Evolutionary conservation across 2,797 vertebrate species (phyloP), one percentile per base, ranked within the genome.

Genomic region (Rallus crepitans): DNA sequence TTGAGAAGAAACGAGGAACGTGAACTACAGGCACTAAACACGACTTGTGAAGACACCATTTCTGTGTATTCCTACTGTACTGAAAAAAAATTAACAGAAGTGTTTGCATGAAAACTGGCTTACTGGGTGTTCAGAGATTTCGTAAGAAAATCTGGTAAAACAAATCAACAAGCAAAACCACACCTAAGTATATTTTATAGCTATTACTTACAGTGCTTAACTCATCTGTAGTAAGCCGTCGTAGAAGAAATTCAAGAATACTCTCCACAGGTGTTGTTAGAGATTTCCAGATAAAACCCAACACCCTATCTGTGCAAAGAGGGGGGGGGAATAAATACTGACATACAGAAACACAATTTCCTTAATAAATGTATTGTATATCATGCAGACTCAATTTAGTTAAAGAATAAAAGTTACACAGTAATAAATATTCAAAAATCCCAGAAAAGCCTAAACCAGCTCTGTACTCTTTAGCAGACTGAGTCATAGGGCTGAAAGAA

Each of bases 201-300:
- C 42, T 40, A 69, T 45, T 88, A 92, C 97, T 98, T 97, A 99
- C 99, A 93, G 98, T 98, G 93, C 94, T 98, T 66, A 99, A 97
- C 70, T 99, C 99, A 40, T 98, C 97, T 87, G 95, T 21, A 71
- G 98, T 98, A 50, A 99, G 97, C 63, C 91, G 98, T 66, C 99
- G 97, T 55, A 99, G 96, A 70, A 99, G 84, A 81, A 99, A 99
- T 87, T 98, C 98, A 91, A 98, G 98, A 93, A 99, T 39, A 28
- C 98, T 98, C 95, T 99, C 98, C 2, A 98, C 63, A 23, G 97
- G 50, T 48, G 92, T 89, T 68, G 98, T 55, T 81, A 99, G 61
- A 2, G 96, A 95, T 53, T 92, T 97, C 97, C 98, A 96, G 57
- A 99, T 86, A 80, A 97, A 93, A 37, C 79, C 5, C 39, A 96